phyloP scores from a whole-genome alignment of 2,113 vertebrate species.

The Austrofundulus limnaeus region DNA sequence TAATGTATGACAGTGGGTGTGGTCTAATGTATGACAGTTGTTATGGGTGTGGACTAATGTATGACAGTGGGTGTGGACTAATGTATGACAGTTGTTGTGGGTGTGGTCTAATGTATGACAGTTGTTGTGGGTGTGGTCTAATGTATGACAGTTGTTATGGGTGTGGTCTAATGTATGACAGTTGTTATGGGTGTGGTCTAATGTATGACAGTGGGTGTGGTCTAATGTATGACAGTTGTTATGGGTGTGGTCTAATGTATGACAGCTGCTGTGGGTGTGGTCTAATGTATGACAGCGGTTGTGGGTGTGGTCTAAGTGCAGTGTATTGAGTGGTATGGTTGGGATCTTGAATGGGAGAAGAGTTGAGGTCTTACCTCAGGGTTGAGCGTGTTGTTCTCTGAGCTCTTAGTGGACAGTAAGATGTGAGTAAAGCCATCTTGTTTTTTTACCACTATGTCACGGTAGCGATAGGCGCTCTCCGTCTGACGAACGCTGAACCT shows the following conservation, averaged over 20 bases:
- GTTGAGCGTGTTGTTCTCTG: slow-evolving; percentile 95
- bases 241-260: neutral
- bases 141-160: no score
- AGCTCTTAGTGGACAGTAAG: slow-evolving; percentile 94
- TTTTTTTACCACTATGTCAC: slow-evolving; percentile 96
- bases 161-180: neutral
- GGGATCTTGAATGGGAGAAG: neutral
- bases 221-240: neutral
- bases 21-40: no score
- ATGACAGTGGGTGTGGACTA: neutral
- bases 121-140: neutral
- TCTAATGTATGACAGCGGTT: neutral
- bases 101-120: neutral
- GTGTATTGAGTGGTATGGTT: neutral
- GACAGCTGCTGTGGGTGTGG: no score
- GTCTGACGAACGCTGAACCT: slow-evolving; percentile 96
- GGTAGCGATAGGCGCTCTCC: slow-evolving; percentile 95
- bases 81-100: neutral
- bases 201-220: neutral
- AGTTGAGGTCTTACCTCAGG: slow-evolving; percentile 81
- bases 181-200: neutral
- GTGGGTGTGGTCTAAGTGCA: neutral
- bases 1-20: no score
- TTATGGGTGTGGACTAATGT: neutral
- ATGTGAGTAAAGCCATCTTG: slow-evolving; percentile 98